Evolutionary conservation across 2,797 vertebrate species (phyloP).

Genomic region (Anguilla pacifica): DNA sequence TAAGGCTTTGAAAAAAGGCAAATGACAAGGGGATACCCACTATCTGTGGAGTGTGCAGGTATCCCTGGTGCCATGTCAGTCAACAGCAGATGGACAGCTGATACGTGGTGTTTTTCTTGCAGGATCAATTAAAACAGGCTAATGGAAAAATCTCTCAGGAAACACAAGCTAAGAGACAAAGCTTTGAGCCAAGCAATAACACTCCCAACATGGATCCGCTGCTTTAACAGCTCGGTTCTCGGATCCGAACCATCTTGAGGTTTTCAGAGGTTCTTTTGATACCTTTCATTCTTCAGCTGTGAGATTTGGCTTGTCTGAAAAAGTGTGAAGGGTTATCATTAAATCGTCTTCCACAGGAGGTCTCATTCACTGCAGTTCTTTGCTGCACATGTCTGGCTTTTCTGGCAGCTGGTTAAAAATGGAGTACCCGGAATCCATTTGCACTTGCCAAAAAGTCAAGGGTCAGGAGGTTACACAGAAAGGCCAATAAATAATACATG

Average conservation of each 20-base stretch:
- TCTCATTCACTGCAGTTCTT: neutral
- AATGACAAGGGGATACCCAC: neutral
- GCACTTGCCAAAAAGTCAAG: neutral
- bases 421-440: neutral
- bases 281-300: neutral
- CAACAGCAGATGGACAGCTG: neutral
- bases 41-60: conserved; percentile 12
- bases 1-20: neutral
- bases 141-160: neutral
- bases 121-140: neutral
- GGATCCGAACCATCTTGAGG: neutral
- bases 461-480: neutral
- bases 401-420: neutral
- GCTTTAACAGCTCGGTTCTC: neutral
- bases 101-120: neutral
- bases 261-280: neutral
- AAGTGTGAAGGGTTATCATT: neutral
- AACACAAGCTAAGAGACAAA: neutral
- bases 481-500: neutral
- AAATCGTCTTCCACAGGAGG: neutral
- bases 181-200: neutral
- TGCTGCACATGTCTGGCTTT: neutral
- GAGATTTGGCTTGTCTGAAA: neutral
- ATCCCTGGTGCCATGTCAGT: neutral
- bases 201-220: neutral